Evolutionary conservation across 2,888 invertebrate genomes (phyloP), one percentile per base, ranked within the genome.

Genomic region (Rotaria macrura): DNA sequence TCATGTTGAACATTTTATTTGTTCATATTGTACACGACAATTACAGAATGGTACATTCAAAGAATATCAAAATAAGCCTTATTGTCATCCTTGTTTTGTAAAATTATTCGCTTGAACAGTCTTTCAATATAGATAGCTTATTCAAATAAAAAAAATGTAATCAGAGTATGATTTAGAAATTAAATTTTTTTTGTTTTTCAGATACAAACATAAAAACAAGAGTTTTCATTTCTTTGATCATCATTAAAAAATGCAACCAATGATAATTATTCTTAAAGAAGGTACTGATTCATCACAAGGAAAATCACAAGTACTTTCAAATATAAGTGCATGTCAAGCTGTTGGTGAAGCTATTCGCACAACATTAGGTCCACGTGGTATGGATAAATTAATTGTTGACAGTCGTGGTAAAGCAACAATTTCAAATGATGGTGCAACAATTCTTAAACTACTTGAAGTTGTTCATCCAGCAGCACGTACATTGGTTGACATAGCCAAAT

Each of bases 41-140:
- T 93, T 99, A 88, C 98, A 97, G 92, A 98, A 98, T 91, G 98
- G 98, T 89, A 99, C 98, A 0, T 99, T 99, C 92, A 99, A 99
- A 91, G 99, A 99, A 91, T 97, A 97, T 90, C 96, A 96, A 90
- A 96, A 97, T 89, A 97, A 97, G 90, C 98, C 99, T 2, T 99
- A 98, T 92, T 99, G 99, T 91, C 79, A 85, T 29, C 85, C 79
- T 79, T 85, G 85, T 83, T 85, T 52, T 83, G 38, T 79, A 55
- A 85, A 85, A 40, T n/a, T 85, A 83, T 85, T 85, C 25, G 74
- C 34, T 79, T 85, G 40, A 83, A 83, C 25, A 55, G 79, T 57
- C 57, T 57, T 57, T 57, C 57, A 57, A 57, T 57, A 57, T 57
- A 29, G 57, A 57, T 57, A 57, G 57, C 29, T n/a, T 57, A 9